These are phyloP conservation scores for Bombus vancouverensis DNA, from an alignment of 1,140 invertebrate species.

Conservation along the genomic window DNA sequence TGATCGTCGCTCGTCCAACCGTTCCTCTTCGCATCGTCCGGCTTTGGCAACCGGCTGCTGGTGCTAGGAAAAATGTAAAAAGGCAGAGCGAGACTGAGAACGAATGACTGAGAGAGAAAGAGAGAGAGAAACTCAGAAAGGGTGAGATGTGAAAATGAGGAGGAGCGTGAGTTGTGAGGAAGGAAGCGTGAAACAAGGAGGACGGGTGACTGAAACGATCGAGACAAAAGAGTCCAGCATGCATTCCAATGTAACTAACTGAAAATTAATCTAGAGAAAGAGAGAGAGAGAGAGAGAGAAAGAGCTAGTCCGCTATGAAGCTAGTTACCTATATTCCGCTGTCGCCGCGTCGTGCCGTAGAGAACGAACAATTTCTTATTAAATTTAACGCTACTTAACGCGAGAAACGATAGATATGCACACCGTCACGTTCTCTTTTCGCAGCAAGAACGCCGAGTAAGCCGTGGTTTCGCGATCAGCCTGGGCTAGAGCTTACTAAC, in stretches of 20 bases:
- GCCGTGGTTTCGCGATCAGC: not conserved
- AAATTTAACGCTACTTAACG: constrained; percentile 15
- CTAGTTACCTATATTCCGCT: constrained; percentile 53
- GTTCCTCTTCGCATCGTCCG: not conserved
- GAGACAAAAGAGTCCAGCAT: constrained; percentile 40
- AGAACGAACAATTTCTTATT: constrained; percentile 41
- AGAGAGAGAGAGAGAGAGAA: not conserved
- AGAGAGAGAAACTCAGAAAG: not conserved
- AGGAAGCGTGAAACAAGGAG: not conserved
- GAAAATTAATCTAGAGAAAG: constrained; percentile 25
- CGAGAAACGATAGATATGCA: not conserved
- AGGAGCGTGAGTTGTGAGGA: no score
- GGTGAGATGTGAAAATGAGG: no score
- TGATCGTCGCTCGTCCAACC: not conserved
- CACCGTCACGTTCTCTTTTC: constrained; percentile 1
- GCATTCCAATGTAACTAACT: constrained; percentile 60
- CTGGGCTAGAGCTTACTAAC: not conserved
- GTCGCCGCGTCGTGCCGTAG: constrained; percentile 34
- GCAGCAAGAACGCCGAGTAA: not conserved
- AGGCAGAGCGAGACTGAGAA: not conserved
- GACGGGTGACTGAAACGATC: not conserved
- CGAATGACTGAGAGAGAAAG: not conserved
- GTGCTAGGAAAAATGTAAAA: not conserved
- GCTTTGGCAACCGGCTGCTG: no score
- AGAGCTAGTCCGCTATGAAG: constrained; percentile 51